Base-by-base conservation (phyloP, 2,797 vertebrate genomes). In the Myotis vivesi region DNA sequence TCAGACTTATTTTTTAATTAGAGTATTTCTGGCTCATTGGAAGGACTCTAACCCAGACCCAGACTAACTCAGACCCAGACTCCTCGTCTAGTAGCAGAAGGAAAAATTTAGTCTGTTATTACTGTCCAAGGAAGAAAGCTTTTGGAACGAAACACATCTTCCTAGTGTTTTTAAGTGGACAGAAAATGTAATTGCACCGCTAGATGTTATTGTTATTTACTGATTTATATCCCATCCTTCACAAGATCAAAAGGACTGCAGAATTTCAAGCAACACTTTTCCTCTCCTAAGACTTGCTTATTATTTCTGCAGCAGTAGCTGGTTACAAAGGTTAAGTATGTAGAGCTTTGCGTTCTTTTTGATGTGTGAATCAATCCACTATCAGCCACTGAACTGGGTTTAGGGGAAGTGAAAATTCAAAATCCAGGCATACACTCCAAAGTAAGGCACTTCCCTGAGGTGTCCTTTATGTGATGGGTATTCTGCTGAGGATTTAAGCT, bases 131-230 rank as follows among this genome's bases (percentile, higher is more conserved):
- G 38, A 71, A 96, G 80, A 90, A 62, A 91, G 82, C 41, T 92
- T 33, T 87, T 86, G 68, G 88, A 94, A 86, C 16, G n/a, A 92
- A 77, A 20, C 25, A 86, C 59, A 83, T 95, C 80, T 94, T 92
- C 46, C 69, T 82, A 91, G 85, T 51, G 88, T 92, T 93, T 95
- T 83, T 82, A 95, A 97, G 94, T 94, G 69, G 94, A 72, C 9
- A 90, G 90, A 87, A 95, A 96, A 94, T 94, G 91, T 90, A 97
- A 96, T 97, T 95, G 79, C 30, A 57, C 30, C 77, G 89, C 94
- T 93, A 95, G 90, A 87, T 75, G 92, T 92, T 97, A 94, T 94
- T 97, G 95, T 97, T 97, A 91, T 92, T 97, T 96, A 96, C 96
- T 97, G 97, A 97, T 97, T 97, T 89, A 87, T 93, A 83, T 76